Evolutionary conservation across 1,140 invertebrate genomes (phyloP).

Genomic region (Olivierus martensii): DNA sequence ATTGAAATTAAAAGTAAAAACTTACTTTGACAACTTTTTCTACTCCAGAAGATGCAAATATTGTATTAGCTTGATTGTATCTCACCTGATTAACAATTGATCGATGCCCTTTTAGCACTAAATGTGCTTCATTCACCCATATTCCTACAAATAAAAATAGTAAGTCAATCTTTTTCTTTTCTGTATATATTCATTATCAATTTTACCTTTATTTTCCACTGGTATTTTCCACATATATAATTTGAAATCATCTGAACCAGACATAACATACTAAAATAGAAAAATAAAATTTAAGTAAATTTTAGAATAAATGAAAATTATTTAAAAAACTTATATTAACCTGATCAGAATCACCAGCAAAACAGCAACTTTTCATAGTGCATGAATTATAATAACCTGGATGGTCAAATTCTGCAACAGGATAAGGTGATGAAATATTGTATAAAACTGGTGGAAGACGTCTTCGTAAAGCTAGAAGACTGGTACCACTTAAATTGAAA

Average conservation of each 20-base stretch:
- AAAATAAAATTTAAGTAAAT: too few species aligned
- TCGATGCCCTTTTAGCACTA: conserved; percentile 73
- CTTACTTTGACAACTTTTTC: conserved; percentile 85
- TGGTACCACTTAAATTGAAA: conserved; percentile 63
- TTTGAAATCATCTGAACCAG: conserved; percentile 89
- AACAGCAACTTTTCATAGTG: conserved; percentile 92
- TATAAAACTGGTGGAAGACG: conserved; percentile 73
- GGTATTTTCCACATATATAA: conserved; percentile 88
- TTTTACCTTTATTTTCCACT: conserved; percentile 26
- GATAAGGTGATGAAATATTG: conserved; percentile 43
- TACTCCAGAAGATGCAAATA: conserved; percentile 85
- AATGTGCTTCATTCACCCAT: conserved; percentile 51
- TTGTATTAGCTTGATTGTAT: conserved; percentile 65
- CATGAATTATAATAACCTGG: conserved; percentile 88
- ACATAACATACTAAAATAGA: conserved; percentile 55
- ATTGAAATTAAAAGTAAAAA: too few species aligned
- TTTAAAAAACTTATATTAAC: conserved; percentile 13
- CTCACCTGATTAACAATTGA: conserved; percentile 94
- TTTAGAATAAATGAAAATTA: too few species aligned
- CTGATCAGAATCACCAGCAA: conserved; percentile 73
- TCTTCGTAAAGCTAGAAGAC: conserved; percentile 65
- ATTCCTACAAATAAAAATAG: conserved; percentile 11
- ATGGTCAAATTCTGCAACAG: conserved; percentile 75
- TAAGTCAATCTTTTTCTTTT: background rate
- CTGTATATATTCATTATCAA: background rate